phyloP scores from a whole-genome alignment of 1,140 invertebrate species.

The Zaprionus kolodkinae region DNA sequence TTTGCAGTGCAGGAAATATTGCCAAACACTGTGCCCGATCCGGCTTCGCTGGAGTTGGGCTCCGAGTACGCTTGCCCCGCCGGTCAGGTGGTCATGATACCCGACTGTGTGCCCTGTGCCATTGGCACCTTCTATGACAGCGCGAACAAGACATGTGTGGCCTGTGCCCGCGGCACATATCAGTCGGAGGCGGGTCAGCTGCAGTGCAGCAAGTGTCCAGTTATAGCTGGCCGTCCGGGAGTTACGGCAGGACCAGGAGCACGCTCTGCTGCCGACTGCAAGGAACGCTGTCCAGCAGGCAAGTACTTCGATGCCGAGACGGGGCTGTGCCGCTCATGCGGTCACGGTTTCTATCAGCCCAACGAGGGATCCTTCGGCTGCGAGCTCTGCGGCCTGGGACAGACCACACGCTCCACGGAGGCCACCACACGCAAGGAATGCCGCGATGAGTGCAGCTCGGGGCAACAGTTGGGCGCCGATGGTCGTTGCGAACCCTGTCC shows the following conservation, averaged over 20 bases:
- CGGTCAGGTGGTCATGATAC: constrained; percentile 96
- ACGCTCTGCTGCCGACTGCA: constrained; percentile 94
- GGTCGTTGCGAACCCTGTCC: constrained; percentile 97
- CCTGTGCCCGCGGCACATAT: constrained; percentile 95
- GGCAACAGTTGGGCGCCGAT: constrained; percentile 93
- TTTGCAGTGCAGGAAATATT: constrained; percentile 96
- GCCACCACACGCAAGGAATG: constrained; percentile 95
- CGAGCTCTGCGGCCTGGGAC: constrained; percentile 94
- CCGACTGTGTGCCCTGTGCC: constrained; percentile 97
- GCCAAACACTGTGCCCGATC: constrained; percentile 96
- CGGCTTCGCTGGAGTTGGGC: constrained; percentile 92
- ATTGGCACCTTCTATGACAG: constrained; percentile 95
- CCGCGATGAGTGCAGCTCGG: constrained; percentile 95
- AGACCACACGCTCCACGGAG: constrained; percentile 96
- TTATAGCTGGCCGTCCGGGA: constrained; percentile 93
- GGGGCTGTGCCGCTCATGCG: constrained; percentile 94
- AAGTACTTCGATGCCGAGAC: constrained; percentile 95
- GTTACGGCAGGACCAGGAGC: constrained; percentile 95
- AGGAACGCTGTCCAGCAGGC: constrained; percentile 95
- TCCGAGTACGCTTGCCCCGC: constrained; percentile 96
- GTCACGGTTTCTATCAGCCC: constrained; percentile 97
- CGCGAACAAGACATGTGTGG: constrained; percentile 90
- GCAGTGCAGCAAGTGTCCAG: constrained; percentile 94
- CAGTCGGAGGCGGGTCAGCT: constrained; percentile 96
- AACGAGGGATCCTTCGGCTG: constrained; percentile 96